Evolutionary conservation across 2,888 invertebrate species (phyloP).

Genomic region (Pasiphila rectangulata): DNA sequence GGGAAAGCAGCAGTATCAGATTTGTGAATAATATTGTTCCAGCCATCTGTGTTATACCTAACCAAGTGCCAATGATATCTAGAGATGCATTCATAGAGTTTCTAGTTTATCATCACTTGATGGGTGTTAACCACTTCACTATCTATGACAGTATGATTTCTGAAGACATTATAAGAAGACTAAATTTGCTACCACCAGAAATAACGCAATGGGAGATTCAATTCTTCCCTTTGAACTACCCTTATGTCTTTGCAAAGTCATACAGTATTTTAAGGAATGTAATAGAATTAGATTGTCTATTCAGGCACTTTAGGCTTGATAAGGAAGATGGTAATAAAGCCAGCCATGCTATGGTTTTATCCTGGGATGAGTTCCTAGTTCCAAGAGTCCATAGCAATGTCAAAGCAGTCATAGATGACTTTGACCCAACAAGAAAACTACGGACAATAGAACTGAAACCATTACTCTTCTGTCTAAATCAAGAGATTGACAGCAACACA

Average conservation of each 20-base stretch:
- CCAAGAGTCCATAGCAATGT: constrained; percentile 80
- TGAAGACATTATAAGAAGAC: constrained; percentile 69
- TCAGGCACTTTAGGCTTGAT: constrained; percentile 80
- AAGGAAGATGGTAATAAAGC: constrained; percentile 71
- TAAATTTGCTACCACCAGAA: constrained; percentile 69
- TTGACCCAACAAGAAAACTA: constrained; percentile 66
- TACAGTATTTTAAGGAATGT: constrained; percentile 72
- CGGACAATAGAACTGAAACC: constrained; percentile 57
- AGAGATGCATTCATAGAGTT: constrained; percentile 83
- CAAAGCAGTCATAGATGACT: constrained; percentile 76
- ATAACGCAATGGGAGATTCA: constrained; percentile 78
- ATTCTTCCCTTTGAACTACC: constrained; percentile 85
- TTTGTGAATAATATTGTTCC: constrained; percentile 77
- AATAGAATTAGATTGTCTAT: constrained; percentile 84
- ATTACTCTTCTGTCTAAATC: constrained; percentile 69
- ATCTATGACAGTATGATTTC: constrained; percentile 83
- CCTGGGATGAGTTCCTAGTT: constrained; percentile 85
- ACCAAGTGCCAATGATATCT: constrained; percentile 73
- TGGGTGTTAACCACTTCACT: constrained; percentile 84
- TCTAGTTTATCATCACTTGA: constrained; percentile 83
- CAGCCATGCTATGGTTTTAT: constrained; percentile 77
- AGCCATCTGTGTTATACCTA: constrained; percentile 84
- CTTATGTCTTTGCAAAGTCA: constrained; percentile 76
- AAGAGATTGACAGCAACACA: constrained; percentile 67
- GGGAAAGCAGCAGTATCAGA: constrained; percentile 55